Percentiles rank a stretch among this genome's conserved stretches.
These are phyloP conservation scores for Eristalis pertinax DNA, from an alignment of 2,888 invertebrate genomes.

Conservation along the genomic window DNA sequence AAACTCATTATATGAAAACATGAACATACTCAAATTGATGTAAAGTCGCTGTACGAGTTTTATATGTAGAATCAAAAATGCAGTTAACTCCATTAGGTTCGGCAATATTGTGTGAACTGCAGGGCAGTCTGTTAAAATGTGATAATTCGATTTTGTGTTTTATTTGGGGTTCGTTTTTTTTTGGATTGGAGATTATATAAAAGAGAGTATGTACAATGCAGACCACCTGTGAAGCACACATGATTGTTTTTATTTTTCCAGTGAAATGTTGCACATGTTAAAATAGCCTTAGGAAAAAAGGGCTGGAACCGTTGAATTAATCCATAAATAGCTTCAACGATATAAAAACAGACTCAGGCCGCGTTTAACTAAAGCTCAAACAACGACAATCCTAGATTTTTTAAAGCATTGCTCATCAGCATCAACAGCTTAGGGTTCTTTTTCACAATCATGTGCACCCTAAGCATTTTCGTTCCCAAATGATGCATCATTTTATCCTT, in stretches of 20 bases:
- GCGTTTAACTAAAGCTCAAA: background rate
- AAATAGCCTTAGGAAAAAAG: too few species aligned
- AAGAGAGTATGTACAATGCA: too few species aligned
- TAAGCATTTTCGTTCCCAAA: conserved; percentile 30
- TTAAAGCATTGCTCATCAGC: conserved; percentile 4
- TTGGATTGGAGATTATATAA: too few species aligned
- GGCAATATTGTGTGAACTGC: background rate
- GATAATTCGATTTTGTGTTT: background rate
- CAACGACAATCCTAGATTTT: conserved; percentile 33
- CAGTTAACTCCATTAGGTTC: background rate
- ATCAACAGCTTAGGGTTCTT: conserved; percentile 14
- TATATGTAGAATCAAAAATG: background rate
- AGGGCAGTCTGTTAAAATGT: background rate
- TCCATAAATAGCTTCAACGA: background rate
- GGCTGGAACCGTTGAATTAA: too few species aligned
- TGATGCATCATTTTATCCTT: conserved; percentile 23
- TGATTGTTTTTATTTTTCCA: too few species aligned
- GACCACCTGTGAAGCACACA: too few species aligned
- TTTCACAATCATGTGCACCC: conserved; percentile 15
- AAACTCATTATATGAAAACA: background rate
- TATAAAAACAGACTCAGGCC: background rate
- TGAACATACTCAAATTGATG: background rate
- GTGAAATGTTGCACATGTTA: too few species aligned
- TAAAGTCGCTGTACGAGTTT: background rate
- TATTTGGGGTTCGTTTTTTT: too few species aligned